Percentiles rank a stretch among this genome's conserved stretches.
Conservation (phyloP, 2,888 invertebrate species). For the Oegoconia quadripuncta region DNA sequence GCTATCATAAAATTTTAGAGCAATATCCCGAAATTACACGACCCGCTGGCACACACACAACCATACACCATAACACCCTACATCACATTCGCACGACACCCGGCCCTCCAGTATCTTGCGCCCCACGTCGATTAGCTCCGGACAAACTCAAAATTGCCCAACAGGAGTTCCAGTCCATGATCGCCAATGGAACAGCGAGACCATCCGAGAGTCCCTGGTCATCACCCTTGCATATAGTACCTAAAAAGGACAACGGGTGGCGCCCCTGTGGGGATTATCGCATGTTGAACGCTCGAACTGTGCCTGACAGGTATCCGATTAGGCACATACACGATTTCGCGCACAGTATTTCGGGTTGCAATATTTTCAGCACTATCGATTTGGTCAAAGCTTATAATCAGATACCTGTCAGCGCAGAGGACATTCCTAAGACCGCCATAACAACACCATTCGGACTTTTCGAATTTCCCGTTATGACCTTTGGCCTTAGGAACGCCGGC, state of each 20-base stretch:
- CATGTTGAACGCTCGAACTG: conserved; percentile 18
- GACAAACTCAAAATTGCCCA: conserved; percentile 13
- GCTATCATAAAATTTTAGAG: conserved; percentile 2
- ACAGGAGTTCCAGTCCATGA: conserved; percentile 14
- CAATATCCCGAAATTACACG: conserved; percentile 10
- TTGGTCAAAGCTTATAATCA: conserved; percentile 12
- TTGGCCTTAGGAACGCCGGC: conserved; percentile 46
- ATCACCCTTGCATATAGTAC: conserved; percentile 15
- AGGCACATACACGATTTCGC: conserved; percentile 19
- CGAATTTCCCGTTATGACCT: conserved; percentile 36
- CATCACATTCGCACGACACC: conserved; percentile 18
- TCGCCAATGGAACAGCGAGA: conserved; percentile 11
- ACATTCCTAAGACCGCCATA: conserved; percentile 28
- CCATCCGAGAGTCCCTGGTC: conserved; percentile 17
- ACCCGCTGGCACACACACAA: conserved; percentile 3
- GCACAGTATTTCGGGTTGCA: not conserved
- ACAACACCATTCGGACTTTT: conserved; percentile 35
- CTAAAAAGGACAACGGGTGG: conserved; percentile 15
- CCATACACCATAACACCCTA: conserved; percentile 12
- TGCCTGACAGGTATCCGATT: conserved; percentile 20
- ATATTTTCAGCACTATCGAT: not conserved
- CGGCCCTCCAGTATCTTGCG: conserved; percentile 13
- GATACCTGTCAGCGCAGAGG: conserved; percentile 11
- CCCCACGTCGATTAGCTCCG: conserved; percentile 14
- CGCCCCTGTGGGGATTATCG: conserved; percentile 22